Base-by-base conservation (phyloP, 2,888 invertebrate genomes). In the Steromphala cineraria region DNA sequence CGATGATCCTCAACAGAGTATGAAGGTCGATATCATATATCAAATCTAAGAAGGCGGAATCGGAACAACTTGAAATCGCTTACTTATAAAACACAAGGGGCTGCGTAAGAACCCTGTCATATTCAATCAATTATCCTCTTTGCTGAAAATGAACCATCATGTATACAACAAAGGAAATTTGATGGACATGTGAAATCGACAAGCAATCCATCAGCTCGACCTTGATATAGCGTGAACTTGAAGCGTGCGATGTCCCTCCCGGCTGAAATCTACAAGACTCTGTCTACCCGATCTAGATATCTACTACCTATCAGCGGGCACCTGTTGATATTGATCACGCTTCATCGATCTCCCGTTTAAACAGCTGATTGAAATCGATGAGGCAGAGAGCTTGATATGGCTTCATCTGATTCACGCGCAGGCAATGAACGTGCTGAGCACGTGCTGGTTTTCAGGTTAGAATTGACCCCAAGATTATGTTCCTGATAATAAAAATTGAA, bases 301-400 rank as follows among this genome's bases (percentile, higher is more conserved):
- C 21, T 28, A 62, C 28, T 21, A 62, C 62, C 21, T 62, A 62
- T 7, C 62, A 62, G 62, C 62, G 62, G 62, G 24, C 62, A 62
- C 62, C 62, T 62, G 62, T 62, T 62, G 62, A 13, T 24, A 62
- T 62, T 10, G 13, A 62, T 28, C 62, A 28, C 24, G 62, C 28
- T 62, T 17, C 62, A 62, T 62, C 62, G 62, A 62, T 62, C 28
- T 28, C 62, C 13, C 28, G 28, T 62, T 62, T 62, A 62, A 28
- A 62, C 62, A 62, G 62, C 62, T 62, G 62, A 62, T 62, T 62
- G 62, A 62, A 62, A 62, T 28, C 62, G 62, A 62, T 28, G 62
- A 62, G 62, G 62, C 28, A 13, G 28, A 28, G 24, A 31, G 15
- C 24, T 62, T 28, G 28, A 62, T 62, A 62, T 24, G 62, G 62